Base-by-base conservation (phyloP, 1,140 invertebrate genomes). In the Drosophila tropicalis region DNA sequence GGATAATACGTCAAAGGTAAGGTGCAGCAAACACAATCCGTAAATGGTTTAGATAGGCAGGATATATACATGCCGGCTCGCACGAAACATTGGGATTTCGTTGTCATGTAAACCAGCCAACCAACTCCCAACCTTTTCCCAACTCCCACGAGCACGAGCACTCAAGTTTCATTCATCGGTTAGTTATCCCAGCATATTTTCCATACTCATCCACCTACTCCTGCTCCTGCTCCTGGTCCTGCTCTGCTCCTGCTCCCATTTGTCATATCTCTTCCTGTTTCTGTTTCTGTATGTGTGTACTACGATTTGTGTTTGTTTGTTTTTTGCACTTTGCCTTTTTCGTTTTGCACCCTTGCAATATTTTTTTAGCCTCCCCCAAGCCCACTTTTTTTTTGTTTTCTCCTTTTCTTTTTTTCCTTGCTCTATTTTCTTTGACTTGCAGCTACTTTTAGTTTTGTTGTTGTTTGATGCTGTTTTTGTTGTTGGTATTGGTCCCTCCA, bases 1-100 rank as follows among this genome's bases (percentile, higher is more conserved):
- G 76, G 95, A 97, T 81, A 98, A 98, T 92, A 98, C 96, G 68
- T 91, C 76, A 71, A 92, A 92, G 91, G 91, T 92, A 92, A 84
- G 91, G 91, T 91, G 79, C 82, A 87, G 72, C 54, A 85, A 83
- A 86, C 79, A 89, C 62, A 61, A 72, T 73, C 62, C 7, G 34
- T 9, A 36, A 10, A 36, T 12, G 36, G 74, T 62, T 62, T 44
- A 62, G 65, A 29, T 70, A 70, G 60, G 17, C 64, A 71, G 32
- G 44, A 15, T 57, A 17, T 34, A 5, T 29, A 10, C 41, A 44
- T 44, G 2, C 44, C 17, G 4, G 22, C 17, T 12, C 17, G 44
- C 19, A 51, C 15, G 44, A 51, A 51, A 51, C 44, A 51, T 22
- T 19, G 44, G 44, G 41, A 17, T 17, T 51, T 22, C 19, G 17